Percentiles rank a stretch among this genome's conserved stretches.
phyloP scores from a whole-genome alignment of 1,140 invertebrate genomes.

The Asobara japonica region DNA sequence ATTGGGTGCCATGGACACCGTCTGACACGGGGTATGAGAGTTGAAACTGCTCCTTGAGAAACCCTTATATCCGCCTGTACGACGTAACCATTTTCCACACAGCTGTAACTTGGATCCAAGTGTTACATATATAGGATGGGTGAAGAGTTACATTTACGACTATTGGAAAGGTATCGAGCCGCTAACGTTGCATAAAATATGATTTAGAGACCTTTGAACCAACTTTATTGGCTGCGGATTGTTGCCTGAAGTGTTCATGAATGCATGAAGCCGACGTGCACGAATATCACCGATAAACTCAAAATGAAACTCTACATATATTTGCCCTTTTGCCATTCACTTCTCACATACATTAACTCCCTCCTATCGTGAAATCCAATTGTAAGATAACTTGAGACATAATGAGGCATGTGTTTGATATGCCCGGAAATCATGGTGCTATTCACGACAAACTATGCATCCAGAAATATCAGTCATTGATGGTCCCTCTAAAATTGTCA shows the following conservation, averaged over 20 bases:
- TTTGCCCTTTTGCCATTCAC: not conserved
- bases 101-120: not conserved
- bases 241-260: constrained; percentile 21
- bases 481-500: no score
- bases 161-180: constrained; percentile 44
- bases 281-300: constrained; percentile 4
- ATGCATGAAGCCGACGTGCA: not conserved
- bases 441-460: no score
- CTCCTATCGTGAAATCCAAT: not conserved
- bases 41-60: not conserved
- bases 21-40: not conserved
- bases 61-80: not conserved
- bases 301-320: not conserved
- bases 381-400: not conserved
- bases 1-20: not conserved
- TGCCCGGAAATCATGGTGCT: no score
- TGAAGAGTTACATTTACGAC: constrained; percentile 43
- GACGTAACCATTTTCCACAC: not conserved
- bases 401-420: not conserved
- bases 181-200: constrained; percentile 53
- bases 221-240: constrained; percentile 30
- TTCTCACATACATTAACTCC: not conserved
- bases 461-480: no score
- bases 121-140: not conserved
- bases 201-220: constrained; percentile 56